A percentile compares a stretch with the other conserved stretches of the same genome.
These are phyloP conservation scores for Fukomys damarensis DNA, from an alignment of 2,113 vertebrate species.

Conservation along the genomic window DNA sequence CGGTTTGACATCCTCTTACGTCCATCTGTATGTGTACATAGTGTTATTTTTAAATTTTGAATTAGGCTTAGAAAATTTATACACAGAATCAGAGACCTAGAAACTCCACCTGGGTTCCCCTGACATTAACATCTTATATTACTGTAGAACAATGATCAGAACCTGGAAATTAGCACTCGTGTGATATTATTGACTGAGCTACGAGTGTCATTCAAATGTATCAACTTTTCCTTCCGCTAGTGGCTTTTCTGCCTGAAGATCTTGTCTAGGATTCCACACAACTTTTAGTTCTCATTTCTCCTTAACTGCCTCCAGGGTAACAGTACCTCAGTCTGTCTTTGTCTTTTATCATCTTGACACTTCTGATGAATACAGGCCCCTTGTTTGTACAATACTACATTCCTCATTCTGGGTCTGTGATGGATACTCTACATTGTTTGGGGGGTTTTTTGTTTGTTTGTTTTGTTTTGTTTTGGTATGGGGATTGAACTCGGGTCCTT, in stretches of 20 bases:
- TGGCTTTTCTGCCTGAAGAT: not conserved
- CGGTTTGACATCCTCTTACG: not conserved
- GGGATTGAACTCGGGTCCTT: too few relatives aligned
- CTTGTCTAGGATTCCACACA: not conserved
- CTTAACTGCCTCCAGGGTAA: not conserved
- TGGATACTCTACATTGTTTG: not conserved
- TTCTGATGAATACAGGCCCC: not conserved
- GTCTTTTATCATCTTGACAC: not conserved
- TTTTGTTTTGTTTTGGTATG: too few relatives aligned
- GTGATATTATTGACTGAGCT: not conserved
- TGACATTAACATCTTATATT: not conserved
- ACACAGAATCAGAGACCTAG: not conserved
- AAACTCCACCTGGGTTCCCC: not conserved
- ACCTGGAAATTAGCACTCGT: not conserved
- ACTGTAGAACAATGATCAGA: not conserved
- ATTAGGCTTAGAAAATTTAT: slow-evolving; percentile 27
- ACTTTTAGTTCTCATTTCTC: not conserved
- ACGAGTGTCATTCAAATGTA: not conserved
- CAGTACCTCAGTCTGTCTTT: not conserved
- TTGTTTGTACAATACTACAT: not conserved
- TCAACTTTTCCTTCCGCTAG: not conserved
- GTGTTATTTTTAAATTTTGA: not conserved
- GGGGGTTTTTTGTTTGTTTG: too few relatives aligned
- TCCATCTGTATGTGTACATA: not conserved
- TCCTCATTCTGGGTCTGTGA: not conserved